Evolutionary conservation across 2,113 vertebrate species (phyloP).

Genomic region (Neolamprologus longior): DNA sequence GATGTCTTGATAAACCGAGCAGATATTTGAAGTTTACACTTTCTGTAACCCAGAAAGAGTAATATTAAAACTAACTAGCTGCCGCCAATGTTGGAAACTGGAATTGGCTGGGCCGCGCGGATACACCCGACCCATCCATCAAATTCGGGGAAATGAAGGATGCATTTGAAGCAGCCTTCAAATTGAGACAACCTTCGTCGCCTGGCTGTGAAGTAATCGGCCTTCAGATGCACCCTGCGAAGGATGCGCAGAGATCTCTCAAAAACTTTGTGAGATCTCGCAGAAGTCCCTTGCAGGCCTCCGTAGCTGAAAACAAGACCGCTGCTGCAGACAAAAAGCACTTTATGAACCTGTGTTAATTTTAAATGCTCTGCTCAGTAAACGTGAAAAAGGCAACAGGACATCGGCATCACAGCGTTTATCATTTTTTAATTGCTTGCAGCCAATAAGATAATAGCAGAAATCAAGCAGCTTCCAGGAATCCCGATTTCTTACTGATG

Average conservation of each 20-base stretch:
- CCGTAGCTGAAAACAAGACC: background rate
- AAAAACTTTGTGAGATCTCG: background rate
- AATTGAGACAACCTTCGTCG: background rate
- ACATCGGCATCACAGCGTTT: rapidly evolving
- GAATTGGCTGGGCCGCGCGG: rapidly evolving
- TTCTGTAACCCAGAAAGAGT: background rate
- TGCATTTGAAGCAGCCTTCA: background rate
- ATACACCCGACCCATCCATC: background rate
- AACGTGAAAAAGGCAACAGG: too few relatives aligned
- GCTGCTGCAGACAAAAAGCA: too few relatives aligned
- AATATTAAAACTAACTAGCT: background rate
- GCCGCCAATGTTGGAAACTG: rapidly evolving
- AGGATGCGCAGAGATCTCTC: background rate
- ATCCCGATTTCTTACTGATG: too few relatives aligned
- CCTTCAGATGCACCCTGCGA: background rate
- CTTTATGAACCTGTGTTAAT: too few relatives aligned
- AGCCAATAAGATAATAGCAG: too few relatives aligned
- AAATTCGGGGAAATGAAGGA: background rate
- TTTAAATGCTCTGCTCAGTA: too few relatives aligned
- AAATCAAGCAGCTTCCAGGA: too few relatives aligned
- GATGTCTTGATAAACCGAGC: background rate
- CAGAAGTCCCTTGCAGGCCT: background rate
- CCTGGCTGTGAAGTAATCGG: background rate
- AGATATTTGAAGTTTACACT: background rate
- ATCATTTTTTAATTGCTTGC: too few relatives aligned